Evolutionary conservation across 2,113 vertebrate species (phyloP).

Genomic region (Pangasianodon gigas): DNA sequence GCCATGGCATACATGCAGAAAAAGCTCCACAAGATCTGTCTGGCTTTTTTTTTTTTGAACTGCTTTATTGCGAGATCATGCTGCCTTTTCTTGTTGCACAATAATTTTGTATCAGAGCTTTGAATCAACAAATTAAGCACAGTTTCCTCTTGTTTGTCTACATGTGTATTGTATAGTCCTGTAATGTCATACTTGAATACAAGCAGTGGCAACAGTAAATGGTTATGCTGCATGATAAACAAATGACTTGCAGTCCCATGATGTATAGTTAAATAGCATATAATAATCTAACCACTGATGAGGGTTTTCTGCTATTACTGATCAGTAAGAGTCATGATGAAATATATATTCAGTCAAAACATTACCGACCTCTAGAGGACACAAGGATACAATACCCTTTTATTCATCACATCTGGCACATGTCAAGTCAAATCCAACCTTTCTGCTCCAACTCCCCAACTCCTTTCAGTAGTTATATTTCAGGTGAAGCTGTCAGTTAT

Average conservation of each 20-base stretch:
- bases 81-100: constrained; percentile 30
- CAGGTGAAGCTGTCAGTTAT: background rate
- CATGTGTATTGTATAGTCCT: constrained; percentile 42
- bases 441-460: no score
- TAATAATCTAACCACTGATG: background rate
- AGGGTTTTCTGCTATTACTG: background rate
- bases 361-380: background rate
- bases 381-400: background rate
- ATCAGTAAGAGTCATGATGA: background rate
- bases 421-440: background rate
- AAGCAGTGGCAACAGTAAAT: constrained; percentile 45
- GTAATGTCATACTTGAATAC: constrained; percentile 42
- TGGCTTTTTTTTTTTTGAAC: background rate
- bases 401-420: background rate
- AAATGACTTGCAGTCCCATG: background rate
- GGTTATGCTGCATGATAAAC: constrained; percentile 21
- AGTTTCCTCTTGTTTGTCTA: constrained; percentile 44
- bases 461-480: background rate
- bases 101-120: constrained; percentile 41
- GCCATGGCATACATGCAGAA: constrained; percentile 24
- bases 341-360: background rate
- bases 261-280: background rate
- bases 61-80: background rate
- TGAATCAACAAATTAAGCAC: constrained; percentile 44
- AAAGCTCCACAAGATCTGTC: constrained; percentile 27